Percentiles rank a stretch among this genome's conserved stretches.
These are phyloP conservation scores for Diorhabda carinulata DNA, from an alignment of 1,140 invertebrate genomes.

Conservation along the genomic window DNA sequence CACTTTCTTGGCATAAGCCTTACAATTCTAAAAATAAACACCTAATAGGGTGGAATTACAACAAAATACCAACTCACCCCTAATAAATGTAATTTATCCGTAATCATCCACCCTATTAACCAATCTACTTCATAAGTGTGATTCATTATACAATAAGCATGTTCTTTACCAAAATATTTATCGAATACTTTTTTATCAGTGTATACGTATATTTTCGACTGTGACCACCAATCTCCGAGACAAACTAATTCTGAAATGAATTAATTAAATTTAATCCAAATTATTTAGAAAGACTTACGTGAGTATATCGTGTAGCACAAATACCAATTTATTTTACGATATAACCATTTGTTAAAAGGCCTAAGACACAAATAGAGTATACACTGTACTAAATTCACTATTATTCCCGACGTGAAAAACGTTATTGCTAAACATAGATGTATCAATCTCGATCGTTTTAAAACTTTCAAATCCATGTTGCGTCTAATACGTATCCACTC, in stretches of 20 bases:
- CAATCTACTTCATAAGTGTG: conserved; percentile 95
- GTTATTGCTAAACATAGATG: conserved; percentile 83
- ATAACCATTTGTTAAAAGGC: conserved; percentile 70
- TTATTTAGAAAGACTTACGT: conserved; percentile 66
- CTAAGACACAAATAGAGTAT: conserved; percentile 71
- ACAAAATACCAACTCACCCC: conserved; percentile 60
- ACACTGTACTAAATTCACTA: conserved; percentile 79
- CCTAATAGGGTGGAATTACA: conserved; percentile 3
- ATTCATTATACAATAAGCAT: conserved; percentile 89
- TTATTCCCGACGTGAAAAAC: conserved; percentile 84
- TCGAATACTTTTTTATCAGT: conserved; percentile 74
- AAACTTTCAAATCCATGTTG: conserved; percentile 34
- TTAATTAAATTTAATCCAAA: conserved; percentile 23
- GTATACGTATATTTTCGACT: conserved; percentile 68
- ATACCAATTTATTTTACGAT: conserved; percentile 89
- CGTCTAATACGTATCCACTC: no score
- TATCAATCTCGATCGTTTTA: conserved; percentile 61
- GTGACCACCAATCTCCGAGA: conserved; percentile 90
- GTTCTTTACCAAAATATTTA: conserved; percentile 81
- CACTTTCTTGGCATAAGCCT: conserved; percentile 91
- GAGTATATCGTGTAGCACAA: conserved; percentile 83
- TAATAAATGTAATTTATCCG: conserved; percentile 70
- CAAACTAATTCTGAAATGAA: conserved; percentile 77
- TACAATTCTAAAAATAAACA: conserved; percentile 70
- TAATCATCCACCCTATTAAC: conserved; percentile 84